These are phyloP conservation scores for Invenusta paracnida DNA, from an alignment of 2,888 invertebrate species.

Conservation along the genomic window DNA sequence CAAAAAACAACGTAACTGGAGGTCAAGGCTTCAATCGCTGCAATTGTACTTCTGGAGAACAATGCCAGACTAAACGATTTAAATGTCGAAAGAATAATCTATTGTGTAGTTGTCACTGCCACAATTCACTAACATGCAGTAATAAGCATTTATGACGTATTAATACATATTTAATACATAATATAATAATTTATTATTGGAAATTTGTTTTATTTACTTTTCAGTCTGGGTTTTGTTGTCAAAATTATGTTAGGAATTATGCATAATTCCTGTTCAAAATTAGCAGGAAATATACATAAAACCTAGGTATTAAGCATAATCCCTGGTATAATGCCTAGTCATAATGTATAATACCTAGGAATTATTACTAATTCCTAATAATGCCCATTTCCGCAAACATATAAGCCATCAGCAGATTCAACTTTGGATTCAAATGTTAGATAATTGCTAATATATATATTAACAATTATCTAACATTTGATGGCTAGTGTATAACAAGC, in stretches of 20 bases:
- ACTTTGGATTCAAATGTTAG: no score
- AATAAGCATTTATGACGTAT: neutral
- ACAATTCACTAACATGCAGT: neutral
- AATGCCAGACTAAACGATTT: neutral
- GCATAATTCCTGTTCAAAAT: neutral
- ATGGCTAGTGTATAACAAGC: no score
- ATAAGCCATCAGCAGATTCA: no score
- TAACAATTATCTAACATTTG: no score
- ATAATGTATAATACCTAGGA: no score
- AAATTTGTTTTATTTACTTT: neutral
- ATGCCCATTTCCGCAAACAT: neutral
- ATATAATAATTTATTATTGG: neutral
- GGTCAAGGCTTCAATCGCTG: neutral
- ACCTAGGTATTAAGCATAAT: neutral
- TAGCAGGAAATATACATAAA: neutral
- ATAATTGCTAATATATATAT: no score
- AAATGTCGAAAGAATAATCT: neutral
- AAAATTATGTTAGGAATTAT: neutral
- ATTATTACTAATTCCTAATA: neutral
- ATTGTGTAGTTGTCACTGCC: neutral
- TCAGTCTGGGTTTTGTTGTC: neutral
- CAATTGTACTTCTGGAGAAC: neutral
- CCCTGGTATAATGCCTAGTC: no score
- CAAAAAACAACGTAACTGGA: neutral
- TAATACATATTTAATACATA: neutral